Evolutionary conservation across 1,140 invertebrate genomes (phyloP).

Genomic region (Kradibia gibbosae): DNA sequence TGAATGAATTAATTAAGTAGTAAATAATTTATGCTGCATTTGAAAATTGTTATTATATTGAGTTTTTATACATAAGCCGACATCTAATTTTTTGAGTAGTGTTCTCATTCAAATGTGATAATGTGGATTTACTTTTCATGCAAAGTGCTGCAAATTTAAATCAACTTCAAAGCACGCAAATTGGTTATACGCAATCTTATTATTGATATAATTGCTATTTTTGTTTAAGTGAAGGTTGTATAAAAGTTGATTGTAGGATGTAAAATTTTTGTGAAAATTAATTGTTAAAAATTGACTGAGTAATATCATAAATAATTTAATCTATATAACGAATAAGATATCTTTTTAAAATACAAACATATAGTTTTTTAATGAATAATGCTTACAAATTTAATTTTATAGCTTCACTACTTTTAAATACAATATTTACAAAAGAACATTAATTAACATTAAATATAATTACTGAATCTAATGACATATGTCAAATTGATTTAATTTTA

Average conservation of each 20-base stretch:
- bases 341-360: neutral
- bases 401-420: too few species aligned
- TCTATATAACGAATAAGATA: neutral
- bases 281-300: constrained; percentile 37
- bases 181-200: constrained; percentile 13
- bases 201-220: neutral
- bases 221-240: neutral
- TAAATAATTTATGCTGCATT: constrained; percentile 11
- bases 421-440: too few species aligned
- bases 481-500: too few species aligned
- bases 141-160: constrained; percentile 32
- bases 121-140: constrained; percentile 48
- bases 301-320: constrained; percentile 7
- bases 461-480: too few species aligned
- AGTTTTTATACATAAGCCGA: constrained; percentile 16
- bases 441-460: too few species aligned
- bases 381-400: too few species aligned
- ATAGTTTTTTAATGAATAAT: neutral
- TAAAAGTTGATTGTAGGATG: neutral
- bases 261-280: constrained; percentile 19
- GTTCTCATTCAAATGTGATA: constrained; percentile 13
- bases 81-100: constrained; percentile 5
- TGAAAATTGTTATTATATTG: constrained; percentile 20
- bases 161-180: constrained; percentile 24
- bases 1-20: neutral